Percentiles rank a stretch among this genome's conserved stretches.
Evolutionary conservation across 2,888 invertebrate species (phyloP).

Genomic region (Danaus chrysippus): DNA sequence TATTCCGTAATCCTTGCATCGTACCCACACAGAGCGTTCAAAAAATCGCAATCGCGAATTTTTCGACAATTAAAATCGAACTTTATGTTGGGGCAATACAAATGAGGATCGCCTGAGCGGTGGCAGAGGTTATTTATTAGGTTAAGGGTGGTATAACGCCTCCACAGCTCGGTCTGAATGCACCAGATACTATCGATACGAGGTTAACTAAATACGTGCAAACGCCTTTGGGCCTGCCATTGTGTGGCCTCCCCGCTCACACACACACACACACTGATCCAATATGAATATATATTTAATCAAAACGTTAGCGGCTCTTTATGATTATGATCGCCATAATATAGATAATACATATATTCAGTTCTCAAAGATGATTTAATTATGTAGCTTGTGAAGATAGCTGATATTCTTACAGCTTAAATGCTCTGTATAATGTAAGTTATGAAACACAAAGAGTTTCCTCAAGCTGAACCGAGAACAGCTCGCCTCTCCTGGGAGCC

Average conservation of each 20-base stretch:
- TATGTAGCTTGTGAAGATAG: too few species aligned
- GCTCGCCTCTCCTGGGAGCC: neutral
- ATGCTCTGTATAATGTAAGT: neutral
- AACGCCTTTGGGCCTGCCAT: constrained; percentile 41
- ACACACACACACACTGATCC: constrained; percentile 19
- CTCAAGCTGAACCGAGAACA: neutral
- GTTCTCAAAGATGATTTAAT: neutral
- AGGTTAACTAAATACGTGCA: constrained; percentile 61
- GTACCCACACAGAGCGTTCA: constrained; percentile 26
- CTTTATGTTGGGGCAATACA: constrained; percentile 37
- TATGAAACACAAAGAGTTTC: neutral
- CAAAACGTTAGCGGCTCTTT: constrained; percentile 3
- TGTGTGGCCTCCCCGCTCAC: constrained; percentile 36
- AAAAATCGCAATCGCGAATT: constrained; percentile 32
- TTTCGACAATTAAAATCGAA: constrained; percentile 34
- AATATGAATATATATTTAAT: constrained; percentile 11
- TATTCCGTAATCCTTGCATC: constrained; percentile 32
- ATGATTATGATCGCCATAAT: constrained; percentile 1
- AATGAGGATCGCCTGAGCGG: constrained; percentile 36
- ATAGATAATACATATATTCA: neutral
- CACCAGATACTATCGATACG: constrained; percentile 46
- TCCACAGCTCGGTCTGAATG: constrained; percentile 51
- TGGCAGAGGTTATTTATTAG: constrained; percentile 50
- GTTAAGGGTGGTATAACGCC: constrained; percentile 58
- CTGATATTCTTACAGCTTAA: too few species aligned